Base-by-base conservation (phyloP, 2,888 invertebrate genomes). In the Meteorus cinctellus region DNA sequence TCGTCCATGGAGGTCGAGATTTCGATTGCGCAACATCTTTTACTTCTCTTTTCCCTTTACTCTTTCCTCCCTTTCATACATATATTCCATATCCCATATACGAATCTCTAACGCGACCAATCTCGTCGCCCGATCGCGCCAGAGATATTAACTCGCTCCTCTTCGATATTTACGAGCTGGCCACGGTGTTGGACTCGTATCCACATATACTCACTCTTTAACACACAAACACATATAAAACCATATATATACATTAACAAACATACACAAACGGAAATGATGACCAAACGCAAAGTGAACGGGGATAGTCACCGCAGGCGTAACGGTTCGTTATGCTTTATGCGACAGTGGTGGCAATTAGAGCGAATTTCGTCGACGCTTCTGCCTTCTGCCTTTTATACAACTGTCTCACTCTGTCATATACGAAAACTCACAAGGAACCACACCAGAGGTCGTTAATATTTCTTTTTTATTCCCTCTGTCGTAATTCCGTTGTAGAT, bases 291-390 rank as follows among this genome's bases (percentile, higher is more conserved):
- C 10, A 55, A 55, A 55, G 55, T 55, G 55, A 55, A 55, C 55
- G 55, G 55, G 19, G 27, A 45, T 48, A 51, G 51, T 55, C 48
- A 55, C 55, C 55, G 24, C 41, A 66, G 41, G 41, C 59, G 66
- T 73, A 67, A 73, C 59, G 73, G 68, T 69, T 69, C 69, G 34
- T 69, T 69, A 69, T 69, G 27, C 31, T 69, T 69, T 69, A 70
- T 62, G 59, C 70, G 71, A 75, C 71, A 71, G 65, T 60, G 71
- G 74, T 60, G 75, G 75, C 77, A 77, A 79, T 79, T 76, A 77
- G 77, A 77, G 77, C 77, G 74, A 70, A 79, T 74, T 79, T 77
- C 66, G 70, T 78, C 63, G 66, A 76, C 41, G 75, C 70, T 74
- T 72, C 62, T 68, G 67, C 45, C 68, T 73, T 59, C 60, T 24